Base-by-base conservation (phyloP, 2,888 invertebrate species). In the Cryptocephalus moraei region DNA sequence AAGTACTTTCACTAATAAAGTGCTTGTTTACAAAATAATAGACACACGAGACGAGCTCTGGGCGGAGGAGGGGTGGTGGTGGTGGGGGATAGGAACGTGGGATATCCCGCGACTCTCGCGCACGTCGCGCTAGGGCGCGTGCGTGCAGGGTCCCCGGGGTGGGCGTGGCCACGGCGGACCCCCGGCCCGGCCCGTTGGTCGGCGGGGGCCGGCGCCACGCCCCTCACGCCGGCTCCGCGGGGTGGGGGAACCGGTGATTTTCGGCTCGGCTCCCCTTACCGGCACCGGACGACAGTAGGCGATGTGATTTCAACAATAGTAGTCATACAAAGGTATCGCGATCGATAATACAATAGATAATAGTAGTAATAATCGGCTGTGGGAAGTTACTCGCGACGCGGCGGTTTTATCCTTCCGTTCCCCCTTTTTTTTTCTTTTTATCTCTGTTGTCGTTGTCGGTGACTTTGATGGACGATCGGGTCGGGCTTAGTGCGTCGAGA, bases 201-300 rank as follows among this genome's bases (percentile, higher is more conserved):
- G 51, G 52, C 54, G 54, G 49, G 49, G 48, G 42, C 44, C 32
- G 47, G 48, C 49, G 49, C 57, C 64, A 57, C 36, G 11, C 12
- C 59, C 61, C 51, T 46, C 43, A 38, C 45, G 49, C 46, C 53
- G 53, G 51, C 44, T 48, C 41, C 46, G 52, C 59, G 65, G 69
- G 65, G 69, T 62, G 68, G 70, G 71, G 69, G 70, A 70, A 70
- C 68, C 63, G 62, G 61, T 69, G 64, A 68, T 69, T 68, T 66
- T 62, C 56, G 49, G 32, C 3, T 46, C 46, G 47, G 51, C 58
- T 58, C 68, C 69, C 67, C 69, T n/a, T 70, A 66, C 66, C 59
- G 49, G 58, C 6, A 22, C 22, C 6, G 22, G 64, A 66, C n/a
- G 65, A 66, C 70, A 71, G 70, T 70, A 61, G 66, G 69, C 66